phyloP scores from a whole-genome alignment of 2,888 invertebrate genomes.

The Xestia c-nigrum region DNA sequence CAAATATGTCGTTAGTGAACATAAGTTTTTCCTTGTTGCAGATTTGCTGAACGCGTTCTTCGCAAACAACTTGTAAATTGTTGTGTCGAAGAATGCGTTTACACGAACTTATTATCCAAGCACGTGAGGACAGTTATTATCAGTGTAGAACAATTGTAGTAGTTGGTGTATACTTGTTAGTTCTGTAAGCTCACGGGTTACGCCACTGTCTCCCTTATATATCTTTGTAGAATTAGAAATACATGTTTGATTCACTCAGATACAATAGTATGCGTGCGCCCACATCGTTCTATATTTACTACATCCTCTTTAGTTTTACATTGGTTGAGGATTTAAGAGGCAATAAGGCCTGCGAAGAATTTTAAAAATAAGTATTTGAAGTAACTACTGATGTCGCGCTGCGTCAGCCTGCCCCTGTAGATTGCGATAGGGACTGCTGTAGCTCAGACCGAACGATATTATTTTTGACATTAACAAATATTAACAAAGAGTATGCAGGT shows the following conservation, averaged over 20 bases:
- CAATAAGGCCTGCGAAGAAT: too few relatives aligned
- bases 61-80: constrained; percentile 43
- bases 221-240: background rate
- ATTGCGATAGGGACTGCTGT: too few relatives aligned
- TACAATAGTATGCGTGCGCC: background rate
- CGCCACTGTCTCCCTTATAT: background rate
- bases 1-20: background rate
- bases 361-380: too few relatives aligned
- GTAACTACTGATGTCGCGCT: too few relatives aligned
- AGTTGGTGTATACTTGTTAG: constrained; percentile 24
- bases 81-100: constrained; percentile 21
- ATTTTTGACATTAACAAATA: too few relatives aligned
- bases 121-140: constrained; percentile 2
- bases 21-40: constrained; percentile 45
- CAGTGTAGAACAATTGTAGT: constrained; percentile 20
- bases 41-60: constrained; percentile 55
- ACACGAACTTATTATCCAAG: constrained; percentile 6
- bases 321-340: constrained; percentile 1
- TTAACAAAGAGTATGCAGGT: too few relatives aligned
- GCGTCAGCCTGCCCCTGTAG: too few relatives aligned
- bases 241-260: constrained; percentile 9
- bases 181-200: constrained; percentile 20
- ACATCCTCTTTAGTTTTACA: background rate
- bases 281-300: constrained; percentile 5
- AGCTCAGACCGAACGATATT: too few relatives aligned